Percentiles rank a stretch among this genome's conserved stretches.
Conservation (phyloP, 2,113 vertebrate species). For the Oryzias javanicus region DNA sequence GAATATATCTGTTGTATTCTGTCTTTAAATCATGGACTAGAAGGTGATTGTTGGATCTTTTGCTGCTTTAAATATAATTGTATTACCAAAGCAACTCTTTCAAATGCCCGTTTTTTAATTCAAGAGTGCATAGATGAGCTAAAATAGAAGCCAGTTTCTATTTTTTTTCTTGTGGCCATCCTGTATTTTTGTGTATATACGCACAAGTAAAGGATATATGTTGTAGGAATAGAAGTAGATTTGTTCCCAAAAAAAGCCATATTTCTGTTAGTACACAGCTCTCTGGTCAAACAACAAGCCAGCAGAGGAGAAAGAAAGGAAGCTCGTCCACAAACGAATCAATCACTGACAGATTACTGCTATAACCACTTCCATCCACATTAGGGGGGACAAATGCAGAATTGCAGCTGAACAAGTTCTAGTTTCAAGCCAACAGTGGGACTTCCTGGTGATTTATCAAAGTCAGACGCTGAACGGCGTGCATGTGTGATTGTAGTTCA, state of each 20-base stretch:
- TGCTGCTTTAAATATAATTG: slow-evolving; percentile 36
- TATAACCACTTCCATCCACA: slow-evolving; percentile 99
- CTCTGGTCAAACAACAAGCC: slow-evolving; percentile 73
- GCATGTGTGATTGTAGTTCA: slow-evolving; percentile 95
- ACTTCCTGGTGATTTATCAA: slow-evolving; percentile 99
- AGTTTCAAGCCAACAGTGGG: slow-evolving; percentile 99
- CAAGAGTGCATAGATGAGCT: slow-evolving; percentile 51
- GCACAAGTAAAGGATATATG: slow-evolving; percentile 90
- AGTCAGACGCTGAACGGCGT: slow-evolving; percentile 96
- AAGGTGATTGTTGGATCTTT: slow-evolving; percentile 8
- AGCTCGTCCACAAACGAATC: slow-evolving; percentile 93
- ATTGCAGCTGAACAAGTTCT: slow-evolving; percentile 99
- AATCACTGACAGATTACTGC: slow-evolving; percentile 99
- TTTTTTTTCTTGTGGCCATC: slow-evolving; percentile 53
- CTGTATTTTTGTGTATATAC: slow-evolving; percentile 56
- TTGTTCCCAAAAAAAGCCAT: slow-evolving; percentile 83
- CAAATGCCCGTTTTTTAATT: slow-evolving; percentile 57
- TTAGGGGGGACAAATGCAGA: slow-evolving; percentile 99
- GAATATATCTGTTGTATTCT: slow-evolving; percentile 22
- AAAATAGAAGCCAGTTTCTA: slow-evolving; percentile 65
- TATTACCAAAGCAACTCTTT: slow-evolving; percentile 38
- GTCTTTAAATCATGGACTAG: slow-evolving; percentile 11
- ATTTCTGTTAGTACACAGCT: slow-evolving; percentile 82
- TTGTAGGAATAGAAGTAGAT: slow-evolving; percentile 89
- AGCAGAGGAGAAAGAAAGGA: slow-evolving; percentile 81